phyloP scores from a whole-genome alignment of 2,888 invertebrate genomes.

The Atethmia centrago region DNA sequence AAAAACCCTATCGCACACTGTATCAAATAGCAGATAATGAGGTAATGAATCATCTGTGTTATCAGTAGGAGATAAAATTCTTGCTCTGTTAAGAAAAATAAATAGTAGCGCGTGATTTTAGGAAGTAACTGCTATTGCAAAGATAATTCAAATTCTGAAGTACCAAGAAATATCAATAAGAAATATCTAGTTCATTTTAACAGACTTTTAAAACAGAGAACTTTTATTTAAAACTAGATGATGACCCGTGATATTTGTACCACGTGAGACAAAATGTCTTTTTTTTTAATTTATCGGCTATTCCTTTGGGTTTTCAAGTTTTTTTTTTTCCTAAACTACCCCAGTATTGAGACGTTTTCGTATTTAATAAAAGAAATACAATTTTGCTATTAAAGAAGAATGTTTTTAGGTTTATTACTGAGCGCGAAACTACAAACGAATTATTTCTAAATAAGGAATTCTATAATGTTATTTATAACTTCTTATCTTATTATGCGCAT shows the following conservation, averaged over 20 bases:
- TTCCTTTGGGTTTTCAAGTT: no score
- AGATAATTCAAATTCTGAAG: not conserved
- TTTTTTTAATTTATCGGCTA: no score
- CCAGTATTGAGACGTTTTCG: no score
- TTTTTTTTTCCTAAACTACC: no score
- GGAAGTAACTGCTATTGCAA: no score
- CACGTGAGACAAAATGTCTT: no score
- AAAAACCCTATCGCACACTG: conserved; percentile 1
- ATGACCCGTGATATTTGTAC: no score
- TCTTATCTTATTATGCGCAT: not conserved
- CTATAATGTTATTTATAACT: not conserved
- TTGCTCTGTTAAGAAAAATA: not conserved
- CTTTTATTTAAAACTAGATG: no score
- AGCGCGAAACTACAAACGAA: not conserved
- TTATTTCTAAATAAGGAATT: not conserved
- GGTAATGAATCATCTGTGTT: conserved; percentile 11
- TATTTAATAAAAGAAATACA: no score
- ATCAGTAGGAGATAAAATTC: conserved; percentile 19
- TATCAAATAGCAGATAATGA: conserved; percentile 5
- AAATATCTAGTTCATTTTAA: no score
- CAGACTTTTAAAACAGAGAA: no score
- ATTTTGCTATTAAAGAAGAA: not conserved
- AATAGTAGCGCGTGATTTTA: not conserved
- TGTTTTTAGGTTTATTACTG: not conserved
- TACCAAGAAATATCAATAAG: no score